Evolutionary conservation across 2,888 invertebrate species (phyloP).

Genomic region (Folsomia manolachei): DNA sequence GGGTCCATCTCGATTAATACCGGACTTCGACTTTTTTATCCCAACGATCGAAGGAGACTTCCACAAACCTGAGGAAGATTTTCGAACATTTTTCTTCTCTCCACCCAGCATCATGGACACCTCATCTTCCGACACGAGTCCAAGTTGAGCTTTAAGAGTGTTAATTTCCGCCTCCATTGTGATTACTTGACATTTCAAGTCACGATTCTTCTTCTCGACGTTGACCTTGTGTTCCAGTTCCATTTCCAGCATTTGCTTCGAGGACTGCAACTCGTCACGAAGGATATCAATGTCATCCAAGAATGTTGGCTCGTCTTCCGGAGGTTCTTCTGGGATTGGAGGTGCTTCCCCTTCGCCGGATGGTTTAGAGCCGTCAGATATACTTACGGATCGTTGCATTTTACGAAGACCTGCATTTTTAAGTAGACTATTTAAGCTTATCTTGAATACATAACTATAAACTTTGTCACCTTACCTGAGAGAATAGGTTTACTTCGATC

Average conservation of each 20-base stretch:
- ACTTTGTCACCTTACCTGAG: constrained; percentile 59
- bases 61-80: constrained; percentile 49
- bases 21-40: constrained; percentile 48
- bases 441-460: too few relatives aligned
- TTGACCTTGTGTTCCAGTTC: constrained; percentile 83
- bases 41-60: constrained; percentile 48
- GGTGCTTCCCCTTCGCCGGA: constrained; percentile 53
- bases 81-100: constrained; percentile 42
- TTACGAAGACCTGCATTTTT: constrained; percentile 68
- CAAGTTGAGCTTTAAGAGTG: constrained; percentile 45
- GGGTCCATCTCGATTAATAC: constrained; percentile 30
- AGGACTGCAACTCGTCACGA: constrained; percentile 84
- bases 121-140: constrained; percentile 46
- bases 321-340: constrained; percentile 57
- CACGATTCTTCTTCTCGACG: constrained; percentile 79
- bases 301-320: constrained; percentile 59
- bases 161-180: constrained; percentile 48
- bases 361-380: constrained; percentile 67
- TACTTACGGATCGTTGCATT: constrained; percentile 83
- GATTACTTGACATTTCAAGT: constrained; percentile 58
- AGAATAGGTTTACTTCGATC: constrained; percentile 82
- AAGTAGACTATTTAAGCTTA: too few relatives aligned
- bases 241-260: constrained; percentile 83
- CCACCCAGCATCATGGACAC: constrained; percentile 42
- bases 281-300: constrained; percentile 88